Evolutionary conservation across 2,797 vertebrate species (phyloP).

Genomic region (Poliocrania exsul): DNA sequence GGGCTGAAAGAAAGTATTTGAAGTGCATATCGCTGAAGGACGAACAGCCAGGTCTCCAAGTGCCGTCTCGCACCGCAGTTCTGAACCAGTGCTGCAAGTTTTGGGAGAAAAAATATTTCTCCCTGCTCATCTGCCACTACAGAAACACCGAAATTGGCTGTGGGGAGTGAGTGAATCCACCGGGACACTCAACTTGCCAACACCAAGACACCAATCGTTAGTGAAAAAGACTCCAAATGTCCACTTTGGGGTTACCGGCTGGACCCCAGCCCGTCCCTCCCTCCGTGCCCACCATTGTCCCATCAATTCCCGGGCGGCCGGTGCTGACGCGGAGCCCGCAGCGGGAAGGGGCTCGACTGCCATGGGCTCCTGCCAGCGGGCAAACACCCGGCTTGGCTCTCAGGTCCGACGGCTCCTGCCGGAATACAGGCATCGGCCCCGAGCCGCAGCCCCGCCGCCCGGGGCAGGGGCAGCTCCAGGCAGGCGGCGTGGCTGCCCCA

Average conservation of each 20-base stretch:
- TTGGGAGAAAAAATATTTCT: rapidly evolving
- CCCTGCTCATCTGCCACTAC: neutral
- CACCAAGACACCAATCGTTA: too few species aligned
- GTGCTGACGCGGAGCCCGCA: rapidly evolving
- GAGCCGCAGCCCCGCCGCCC: neutral
- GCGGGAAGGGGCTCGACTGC: rapidly evolving
- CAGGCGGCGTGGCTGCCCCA: neutral
- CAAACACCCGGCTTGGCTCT: rapidly evolving
- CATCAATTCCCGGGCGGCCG: neutral
- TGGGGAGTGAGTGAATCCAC: rapidly evolving
- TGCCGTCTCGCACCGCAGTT: rapidly evolving
- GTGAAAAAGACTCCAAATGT: neutral
- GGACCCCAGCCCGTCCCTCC: too few species aligned
- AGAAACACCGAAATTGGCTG: neutral
- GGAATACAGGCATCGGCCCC: too few species aligned
- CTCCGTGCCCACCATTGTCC: neutral
- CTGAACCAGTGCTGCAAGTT: neutral
- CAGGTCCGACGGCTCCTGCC: neutral
- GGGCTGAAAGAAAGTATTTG: neutral
- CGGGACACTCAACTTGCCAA: too few species aligned
- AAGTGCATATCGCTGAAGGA: neutral
- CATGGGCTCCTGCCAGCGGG: rapidly evolving
- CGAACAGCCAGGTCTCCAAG: neutral
- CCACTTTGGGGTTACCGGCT: rapidly evolving
- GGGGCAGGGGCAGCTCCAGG: neutral